Evolutionary conservation across 2,113 vertebrate species (phyloP), one percentile per base, ranked within the genome.

Genomic region (Spea bombifrons): DNA sequence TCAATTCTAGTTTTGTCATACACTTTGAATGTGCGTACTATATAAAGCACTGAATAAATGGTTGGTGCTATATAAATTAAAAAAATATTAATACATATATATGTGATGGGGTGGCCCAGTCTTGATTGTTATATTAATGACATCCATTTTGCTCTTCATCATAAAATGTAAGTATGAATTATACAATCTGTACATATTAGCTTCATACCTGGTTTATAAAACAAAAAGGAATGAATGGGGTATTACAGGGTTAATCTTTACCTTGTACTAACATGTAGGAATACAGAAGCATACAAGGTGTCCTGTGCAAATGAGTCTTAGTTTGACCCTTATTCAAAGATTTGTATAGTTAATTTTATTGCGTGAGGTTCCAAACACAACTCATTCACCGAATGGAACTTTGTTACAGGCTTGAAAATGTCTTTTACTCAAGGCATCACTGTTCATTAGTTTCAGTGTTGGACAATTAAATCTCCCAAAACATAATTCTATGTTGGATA

Each of bases 191-290:
- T 61, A 61, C 59, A 61, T 13, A 61, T 61, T 61, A 15, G 5
- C 59, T 61, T 61, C 15, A n/a, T 61, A 5, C 59, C 15, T 61
- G 12, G 10, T 46, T n/a, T 69, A 69, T 69, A n/a, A 69, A 69
- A 69, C 15, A 70, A 53, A 30, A 16, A 50, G 75, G 75, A 77
- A 77, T 77, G 75, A 70, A 77, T 52, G 66, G 16, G 67, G 4
- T 16, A 13, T 15, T 49, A 63, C 2, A 59, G 63, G 66, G 1
- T 71, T 17, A 16, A 7, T 17, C 17, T 16, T 30, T 5, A 64
- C 9, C n/a, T 5, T 64, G 61, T n/a, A 53, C 59, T 64, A 16
- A 30, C 61, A 64, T 17, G 16, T 59, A 59, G 15, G 4, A 12
- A 59, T 59, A 59, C 16, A 64, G 30, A 64, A 30, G 30, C 30